phyloP scores from a whole-genome alignment of 2,797 vertebrate genomes.

The Cyprinodon diabolis region DNA sequence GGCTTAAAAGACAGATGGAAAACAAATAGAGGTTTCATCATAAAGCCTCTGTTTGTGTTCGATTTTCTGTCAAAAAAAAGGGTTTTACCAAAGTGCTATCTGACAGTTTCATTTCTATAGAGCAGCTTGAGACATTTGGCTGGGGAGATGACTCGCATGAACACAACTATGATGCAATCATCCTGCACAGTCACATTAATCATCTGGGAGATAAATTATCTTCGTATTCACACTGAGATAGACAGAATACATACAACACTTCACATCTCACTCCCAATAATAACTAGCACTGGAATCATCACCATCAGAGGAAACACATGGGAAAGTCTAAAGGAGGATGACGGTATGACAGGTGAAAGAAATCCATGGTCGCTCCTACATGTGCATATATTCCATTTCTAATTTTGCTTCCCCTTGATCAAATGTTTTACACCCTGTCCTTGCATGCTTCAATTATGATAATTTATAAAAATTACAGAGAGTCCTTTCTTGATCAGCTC shows the following conservation, averaged over 20 bases:
- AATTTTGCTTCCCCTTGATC: not conserved
- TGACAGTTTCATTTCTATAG: conserved; percentile 31
- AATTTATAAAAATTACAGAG: not conserved
- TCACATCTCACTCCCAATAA: conserved; percentile 4
- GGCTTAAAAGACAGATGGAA: conserved; percentile 26
- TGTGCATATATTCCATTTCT: not conserved
- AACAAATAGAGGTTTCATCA: conserved; percentile 36
- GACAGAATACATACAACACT: conserved; percentile 13
- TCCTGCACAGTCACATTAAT: conserved; percentile 9
- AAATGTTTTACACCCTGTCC: not conserved
- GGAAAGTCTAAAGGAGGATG: conserved; percentile 23
- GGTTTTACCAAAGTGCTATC: conserved; percentile 37
- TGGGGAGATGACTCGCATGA: conserved; percentile 49
- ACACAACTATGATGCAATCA: conserved; percentile 46
- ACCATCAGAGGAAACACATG: conserved; percentile 13
- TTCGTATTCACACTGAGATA: not conserved
- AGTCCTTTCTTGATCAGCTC: not conserved
- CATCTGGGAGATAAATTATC: not conserved
- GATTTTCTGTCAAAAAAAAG: conserved; percentile 18
- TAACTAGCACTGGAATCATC: conserved; percentile 16
- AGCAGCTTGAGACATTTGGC: conserved; percentile 21
- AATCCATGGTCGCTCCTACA: not conserved
- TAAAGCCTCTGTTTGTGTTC: conserved; percentile 23
- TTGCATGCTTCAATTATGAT: too few relatives aligned
- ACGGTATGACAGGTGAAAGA: not conserved